Conservation (phyloP, 2,888 invertebrate species). For the Amiota communis region DNA sequence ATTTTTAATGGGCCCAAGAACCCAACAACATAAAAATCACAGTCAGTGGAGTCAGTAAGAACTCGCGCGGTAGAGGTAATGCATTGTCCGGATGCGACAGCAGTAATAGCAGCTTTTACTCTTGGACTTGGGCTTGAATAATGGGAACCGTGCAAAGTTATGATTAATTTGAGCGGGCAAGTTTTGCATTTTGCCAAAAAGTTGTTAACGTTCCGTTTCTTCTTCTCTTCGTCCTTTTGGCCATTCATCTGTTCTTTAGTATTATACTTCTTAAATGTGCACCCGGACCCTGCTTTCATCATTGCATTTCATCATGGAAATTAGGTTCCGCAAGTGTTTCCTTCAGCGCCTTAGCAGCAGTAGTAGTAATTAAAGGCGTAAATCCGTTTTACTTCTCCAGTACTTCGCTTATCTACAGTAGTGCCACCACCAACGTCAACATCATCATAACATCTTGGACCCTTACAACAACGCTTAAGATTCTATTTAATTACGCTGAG, state of each 20-base stretch:
- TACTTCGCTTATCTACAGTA: too few relatives aligned
- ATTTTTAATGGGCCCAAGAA: constrained; percentile 53
- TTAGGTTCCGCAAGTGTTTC: constrained; percentile 54
- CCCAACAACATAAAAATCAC: constrained; percentile 5
- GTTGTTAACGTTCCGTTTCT: constrained; percentile 29
- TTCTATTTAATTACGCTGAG: constrained; percentile 64
- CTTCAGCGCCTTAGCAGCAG: constrained; percentile 39
- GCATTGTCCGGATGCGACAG: neutral
- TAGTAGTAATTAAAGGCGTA: constrained; percentile 55
- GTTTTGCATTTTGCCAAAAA: constrained; percentile 56
- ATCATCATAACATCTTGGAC: neutral
- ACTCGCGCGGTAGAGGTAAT: neutral
- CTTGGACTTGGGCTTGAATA: too few relatives aligned
- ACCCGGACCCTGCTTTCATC: neutral
- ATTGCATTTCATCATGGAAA: constrained; percentile 34
- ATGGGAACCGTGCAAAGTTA: constrained; percentile 51
- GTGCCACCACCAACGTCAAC: neutral
- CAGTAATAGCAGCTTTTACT: neutral
- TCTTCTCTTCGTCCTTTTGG: neutral
- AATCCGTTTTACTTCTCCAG: constrained; percentile 24
- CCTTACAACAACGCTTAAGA: constrained; percentile 54
- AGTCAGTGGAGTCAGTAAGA: neutral
- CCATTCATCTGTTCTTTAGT: neutral
- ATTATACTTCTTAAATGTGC: too few relatives aligned
- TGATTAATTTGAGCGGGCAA: constrained; percentile 65